Percentiles rank a stretch among this genome's conserved stretches.
phyloP scores from a whole-genome alignment of 2,797 vertebrate genomes.

The Microctenopoma steveboyesi region DNA sequence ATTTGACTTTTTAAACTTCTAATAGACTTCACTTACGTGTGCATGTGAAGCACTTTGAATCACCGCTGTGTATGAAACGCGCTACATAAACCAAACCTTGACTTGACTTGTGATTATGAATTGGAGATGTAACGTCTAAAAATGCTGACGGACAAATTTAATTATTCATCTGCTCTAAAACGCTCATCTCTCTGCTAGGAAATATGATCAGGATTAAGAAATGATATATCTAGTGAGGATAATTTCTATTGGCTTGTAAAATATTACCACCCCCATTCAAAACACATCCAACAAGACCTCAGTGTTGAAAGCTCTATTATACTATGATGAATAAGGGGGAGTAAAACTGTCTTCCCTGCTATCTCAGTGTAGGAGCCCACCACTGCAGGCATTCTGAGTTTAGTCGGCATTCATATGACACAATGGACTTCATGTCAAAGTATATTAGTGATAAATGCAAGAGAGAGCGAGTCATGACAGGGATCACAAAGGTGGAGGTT shows the following conservation, averaged over 20 bases:
- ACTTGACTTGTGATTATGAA: constrained; percentile 11
- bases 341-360: constrained; percentile 37
- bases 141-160: constrained; percentile 1
- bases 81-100: too few species aligned
- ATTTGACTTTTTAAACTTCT: too few species aligned
- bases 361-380: constrained; percentile 16
- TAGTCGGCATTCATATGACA: constrained; percentile 41
- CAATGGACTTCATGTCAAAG: constrained; percentile 43
- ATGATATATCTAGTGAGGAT: constrained; percentile 40
- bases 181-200: constrained; percentile 10
- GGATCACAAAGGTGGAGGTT: constrained; percentile 52
- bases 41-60: too few species aligned
- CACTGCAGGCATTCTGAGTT: constrained; percentile 19
- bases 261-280: constrained; percentile 48
- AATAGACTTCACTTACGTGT: too few species aligned
- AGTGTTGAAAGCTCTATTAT: constrained; percentile 45
- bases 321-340: constrained; percentile 32
- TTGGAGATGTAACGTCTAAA: not conserved
- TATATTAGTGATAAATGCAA: constrained; percentile 32
- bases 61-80: too few species aligned
- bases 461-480: constrained; percentile 25
- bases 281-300: constrained; percentile 43
- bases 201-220: constrained; percentile 32
- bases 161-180: constrained; percentile 39
- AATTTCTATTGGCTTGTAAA: constrained; percentile 47